Percentiles rank a stretch among this genome's conserved stretches.
phyloP scores from a whole-genome alignment of 1,140 invertebrate species.

The Rhynchophorus ferrugineus region DNA sequence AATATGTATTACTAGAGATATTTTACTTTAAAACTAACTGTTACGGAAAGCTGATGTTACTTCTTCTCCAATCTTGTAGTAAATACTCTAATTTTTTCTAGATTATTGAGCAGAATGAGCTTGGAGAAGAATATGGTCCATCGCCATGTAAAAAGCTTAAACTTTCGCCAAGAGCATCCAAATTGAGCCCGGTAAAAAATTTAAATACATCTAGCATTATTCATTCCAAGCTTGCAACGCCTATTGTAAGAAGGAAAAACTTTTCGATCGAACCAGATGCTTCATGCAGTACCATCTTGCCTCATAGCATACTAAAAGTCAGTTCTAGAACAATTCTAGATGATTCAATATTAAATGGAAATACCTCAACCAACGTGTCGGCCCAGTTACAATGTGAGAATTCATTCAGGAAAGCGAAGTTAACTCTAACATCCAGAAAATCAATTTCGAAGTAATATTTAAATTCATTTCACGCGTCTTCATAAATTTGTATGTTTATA shows the following conservation, averaged over 20 bases:
- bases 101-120: slow-evolving; percentile 11
- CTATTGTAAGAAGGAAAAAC: slow-evolving; percentile 30
- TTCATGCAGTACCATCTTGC: slow-evolving; percentile 10
- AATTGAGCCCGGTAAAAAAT: slow-evolving; percentile 1
- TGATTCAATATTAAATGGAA: slow-evolving; percentile 5
- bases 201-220: background rate
- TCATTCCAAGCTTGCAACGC: slow-evolving; percentile 26
- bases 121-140: slow-evolving; percentile 10
- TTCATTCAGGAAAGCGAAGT: slow-evolving; percentile 4
- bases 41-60: too few relatives aligned
- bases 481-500: too few relatives aligned
- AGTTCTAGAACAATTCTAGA: slow-evolving; percentile 2
- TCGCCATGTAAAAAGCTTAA: slow-evolving; percentile 27
- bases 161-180: slow-evolving; percentile 19
- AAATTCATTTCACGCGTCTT: too few relatives aligned
- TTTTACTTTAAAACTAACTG: too few relatives aligned
- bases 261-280: slow-evolving; percentile 2
- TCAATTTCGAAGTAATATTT: slow-evolving; percentile 9
- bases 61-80: background rate
- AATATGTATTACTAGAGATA: too few relatives aligned
- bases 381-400: slow-evolving; percentile 12
- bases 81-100: slow-evolving; percentile 1
- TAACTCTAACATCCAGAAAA: slow-evolving; percentile 22
- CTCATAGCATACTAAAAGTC: slow-evolving; percentile 37
- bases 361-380: slow-evolving; percentile 1